These are phyloP conservation scores for Ectobius pallidus DNA, from an alignment of 2,888 invertebrate genomes.

Conservation along the genomic window DNA sequence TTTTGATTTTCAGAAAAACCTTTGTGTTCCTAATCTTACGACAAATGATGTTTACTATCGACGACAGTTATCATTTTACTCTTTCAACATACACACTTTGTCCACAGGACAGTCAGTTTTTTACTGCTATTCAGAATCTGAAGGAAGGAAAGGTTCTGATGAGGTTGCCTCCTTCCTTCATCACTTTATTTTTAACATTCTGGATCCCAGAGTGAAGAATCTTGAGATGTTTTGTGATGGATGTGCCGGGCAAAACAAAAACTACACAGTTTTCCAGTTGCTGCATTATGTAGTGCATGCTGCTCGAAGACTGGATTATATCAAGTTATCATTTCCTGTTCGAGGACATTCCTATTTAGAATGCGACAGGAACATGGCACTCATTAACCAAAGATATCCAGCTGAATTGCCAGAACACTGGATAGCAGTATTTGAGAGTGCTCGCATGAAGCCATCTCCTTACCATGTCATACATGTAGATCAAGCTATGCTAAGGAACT, in stretches of 20 bases:
- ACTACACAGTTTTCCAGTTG: neutral
- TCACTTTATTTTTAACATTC: conserved; percentile 3
- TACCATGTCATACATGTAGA: neutral
- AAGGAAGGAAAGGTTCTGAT: neutral
- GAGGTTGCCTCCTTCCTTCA: neutral
- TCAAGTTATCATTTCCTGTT: neutral
- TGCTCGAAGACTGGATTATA: neutral
- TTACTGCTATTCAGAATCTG: neutral
- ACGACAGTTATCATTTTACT: neutral
- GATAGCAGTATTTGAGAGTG: neutral
- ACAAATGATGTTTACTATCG: neutral
- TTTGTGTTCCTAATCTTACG: neutral
- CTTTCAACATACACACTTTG: neutral
- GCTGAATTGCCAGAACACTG: no score
- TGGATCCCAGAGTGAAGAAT: neutral
- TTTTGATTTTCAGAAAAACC: neutral
- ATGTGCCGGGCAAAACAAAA: neutral
- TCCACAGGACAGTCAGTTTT: neutral
- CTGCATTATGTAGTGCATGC: conserved; percentile 4
- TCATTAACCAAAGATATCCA: conserved; percentile 1
- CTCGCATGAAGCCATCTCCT: neutral
- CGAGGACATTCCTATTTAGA: neutral
- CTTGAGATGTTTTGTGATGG: neutral
- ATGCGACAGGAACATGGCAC: neutral
- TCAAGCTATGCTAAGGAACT: neutral